Evolutionary conservation across 2,113 vertebrate genomes (phyloP).

Genomic region (Cryptotis parvus): DNA sequence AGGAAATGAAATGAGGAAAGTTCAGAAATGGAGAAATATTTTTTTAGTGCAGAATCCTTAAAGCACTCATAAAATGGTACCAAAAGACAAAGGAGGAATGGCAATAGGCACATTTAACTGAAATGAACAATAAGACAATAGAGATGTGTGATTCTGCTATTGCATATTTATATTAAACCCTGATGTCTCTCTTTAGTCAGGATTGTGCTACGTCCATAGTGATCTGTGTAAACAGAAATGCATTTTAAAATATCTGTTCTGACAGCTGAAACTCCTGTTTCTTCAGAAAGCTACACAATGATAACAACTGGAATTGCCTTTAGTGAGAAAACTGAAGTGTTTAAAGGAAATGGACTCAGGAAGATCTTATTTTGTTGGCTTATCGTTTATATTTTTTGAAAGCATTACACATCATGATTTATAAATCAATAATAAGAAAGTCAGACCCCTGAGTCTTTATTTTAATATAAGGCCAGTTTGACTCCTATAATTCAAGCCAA

Average conservation of each 20-base stretch:
- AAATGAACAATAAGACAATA: background rate
- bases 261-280: background rate
- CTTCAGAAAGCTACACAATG: background rate
- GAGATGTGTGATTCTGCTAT: background rate
- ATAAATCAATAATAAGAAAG: background rate
- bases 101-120: background rate
- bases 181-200: background rate
- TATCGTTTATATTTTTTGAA: background rate
- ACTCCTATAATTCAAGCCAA: background rate
- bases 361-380: background rate
- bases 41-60: background rate
- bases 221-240: background rate
- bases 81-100: background rate
- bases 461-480: background rate
- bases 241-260: background rate
- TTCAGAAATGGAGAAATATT: background rate
- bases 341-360: background rate
- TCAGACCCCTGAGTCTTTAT: background rate
- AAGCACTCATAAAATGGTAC: background rate
- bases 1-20: background rate
- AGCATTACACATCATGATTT: background rate
- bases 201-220: background rate
- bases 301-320: background rate
- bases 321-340: background rate
- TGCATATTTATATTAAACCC: background rate